Evolutionary conservation across 1,140 invertebrate genomes (phyloP), one percentile per base, ranked within the genome.

Genomic region (Stenopsyche tienmushanensis): DNA sequence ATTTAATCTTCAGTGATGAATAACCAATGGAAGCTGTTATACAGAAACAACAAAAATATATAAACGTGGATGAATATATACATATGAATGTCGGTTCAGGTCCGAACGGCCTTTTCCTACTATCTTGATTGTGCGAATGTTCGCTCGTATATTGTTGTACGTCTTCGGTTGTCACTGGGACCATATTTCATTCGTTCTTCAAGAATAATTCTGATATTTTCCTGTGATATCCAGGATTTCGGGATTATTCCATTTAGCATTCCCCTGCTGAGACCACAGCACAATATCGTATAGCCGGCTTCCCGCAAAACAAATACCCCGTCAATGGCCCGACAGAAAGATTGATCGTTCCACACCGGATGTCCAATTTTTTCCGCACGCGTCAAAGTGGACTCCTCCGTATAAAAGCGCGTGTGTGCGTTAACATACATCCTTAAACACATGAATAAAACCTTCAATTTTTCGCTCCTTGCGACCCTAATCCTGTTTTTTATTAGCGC

Each of bases 241-340:
- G 10, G 20, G 42, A 47, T 60, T 29, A 29, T 47, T 60, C 39
- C 54, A 42, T 57, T 57, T 57, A 57, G 54, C 54, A 57, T 57
- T 55, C 21, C 42, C 23, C 53, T 3, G 53, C 18, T 5, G 8
- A 20, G 44, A 47, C 44, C 29, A 34, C 29, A 34, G 18, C 44
- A 20, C 15, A 25, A 59, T 59, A 49, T 50, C 44, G 25, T 47
- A 39, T 20, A n/a, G 29, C 21, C 47, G 47, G 47, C 39, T 29
- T 47, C 29, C 52, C 49, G 29, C 58, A 64, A 69, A 69, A 69
- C 66, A 69, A 69, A 69, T 69, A 69, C 42, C 67, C 67, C 64
- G 67, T 69, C 67, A 69, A 69, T 69, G 67, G 49, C 58, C 21
- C 52, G 63, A 69, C 64, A 63, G 42, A 15, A 69, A 69, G 67